Conservation (phyloP, 2,113 vertebrate species). For the Apaloderma vittatum region DNA sequence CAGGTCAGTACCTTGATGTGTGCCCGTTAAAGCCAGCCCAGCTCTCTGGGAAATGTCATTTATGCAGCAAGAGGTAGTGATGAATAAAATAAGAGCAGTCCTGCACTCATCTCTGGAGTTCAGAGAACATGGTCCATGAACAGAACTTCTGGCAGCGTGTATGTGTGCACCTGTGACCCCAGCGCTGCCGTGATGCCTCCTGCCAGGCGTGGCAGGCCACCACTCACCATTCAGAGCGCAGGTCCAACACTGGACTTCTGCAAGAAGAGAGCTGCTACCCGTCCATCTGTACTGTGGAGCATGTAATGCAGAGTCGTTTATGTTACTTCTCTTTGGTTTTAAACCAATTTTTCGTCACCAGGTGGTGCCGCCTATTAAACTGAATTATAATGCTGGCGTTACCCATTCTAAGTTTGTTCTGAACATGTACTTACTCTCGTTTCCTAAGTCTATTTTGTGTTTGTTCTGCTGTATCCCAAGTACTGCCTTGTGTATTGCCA, state of each 20-base stretch:
- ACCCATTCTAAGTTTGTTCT: neutral
- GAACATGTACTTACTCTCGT: accelerated
- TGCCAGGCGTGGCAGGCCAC: accelerated
- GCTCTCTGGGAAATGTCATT: neutral
- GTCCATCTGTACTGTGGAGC: neutral
- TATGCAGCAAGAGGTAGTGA: accelerated
- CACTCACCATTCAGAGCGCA: neutral
- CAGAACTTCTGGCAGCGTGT: accelerated
- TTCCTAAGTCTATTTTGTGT: neutral
- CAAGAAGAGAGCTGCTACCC: too few relatives aligned
- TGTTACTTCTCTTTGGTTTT: neutral
- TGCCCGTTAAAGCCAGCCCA: neutral
- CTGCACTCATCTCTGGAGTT: neutral
- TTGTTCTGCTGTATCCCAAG: neutral
- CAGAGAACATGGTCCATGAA: accelerated
- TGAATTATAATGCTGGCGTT: neutral
- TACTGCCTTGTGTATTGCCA: accelerated
- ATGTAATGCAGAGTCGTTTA: accelerated
- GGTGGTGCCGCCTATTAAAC: neutral
- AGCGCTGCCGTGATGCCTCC: accelerated
- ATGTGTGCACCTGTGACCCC: too few relatives aligned
- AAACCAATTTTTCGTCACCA: neutral
- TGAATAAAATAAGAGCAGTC: neutral
- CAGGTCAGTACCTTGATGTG: too few relatives aligned
- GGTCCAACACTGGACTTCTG: neutral